Base-by-base conservation (phyloP, 2,888 invertebrate genomes). In the Drosophila neoperkinsi region DNA sequence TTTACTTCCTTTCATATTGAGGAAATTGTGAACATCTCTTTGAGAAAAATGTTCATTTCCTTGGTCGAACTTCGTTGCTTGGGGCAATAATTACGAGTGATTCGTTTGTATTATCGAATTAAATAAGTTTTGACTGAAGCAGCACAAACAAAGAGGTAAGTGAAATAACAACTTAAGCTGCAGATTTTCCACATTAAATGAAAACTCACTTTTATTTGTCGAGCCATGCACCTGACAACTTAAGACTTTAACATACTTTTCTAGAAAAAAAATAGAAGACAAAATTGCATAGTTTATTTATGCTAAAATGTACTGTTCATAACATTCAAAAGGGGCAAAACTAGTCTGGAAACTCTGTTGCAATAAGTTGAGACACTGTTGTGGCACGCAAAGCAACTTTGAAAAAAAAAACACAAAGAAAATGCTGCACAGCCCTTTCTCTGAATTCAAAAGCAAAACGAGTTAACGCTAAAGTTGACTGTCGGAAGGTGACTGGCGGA, bases 311-410 rank as follows among this genome's bases (percentile, higher is more conserved):
- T 55, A 74, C 67, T 62, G 61, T 9, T 60, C 43, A 25, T 58
- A 50, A 72, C 55, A 41, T 51, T 52, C 36, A 41, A 58, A 68
- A 49, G 28, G 49, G 56, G n/a, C 62, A 60, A 38, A 75, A 57
- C 41, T 62, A 69, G 58, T 60, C 38, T 34, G 41, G 46, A 41
- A 57, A 41, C 49, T n/a, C 41, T 53, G 67, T n/a, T 57, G 61
- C 56, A 79, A 58, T 58, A 61, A 62, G 56, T 64, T 55, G 49
- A 49, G 66, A 57, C 57, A 57, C 36, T 61, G 57, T 56, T 74
- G 71, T 53, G 60, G 57, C 71, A 79, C 80, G 80, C 66, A 60
- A 51, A 53, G 34, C 13, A 77, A 75, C 76, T 77, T 79, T 49
- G 31, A 41, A 34, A 76, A 25, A 57, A 21, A 30, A 31, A 33